Evolutionary conservation across 2,113 vertebrate genomes (phyloP).

Genomic region (Apistogramma diplotaenia): DNA sequence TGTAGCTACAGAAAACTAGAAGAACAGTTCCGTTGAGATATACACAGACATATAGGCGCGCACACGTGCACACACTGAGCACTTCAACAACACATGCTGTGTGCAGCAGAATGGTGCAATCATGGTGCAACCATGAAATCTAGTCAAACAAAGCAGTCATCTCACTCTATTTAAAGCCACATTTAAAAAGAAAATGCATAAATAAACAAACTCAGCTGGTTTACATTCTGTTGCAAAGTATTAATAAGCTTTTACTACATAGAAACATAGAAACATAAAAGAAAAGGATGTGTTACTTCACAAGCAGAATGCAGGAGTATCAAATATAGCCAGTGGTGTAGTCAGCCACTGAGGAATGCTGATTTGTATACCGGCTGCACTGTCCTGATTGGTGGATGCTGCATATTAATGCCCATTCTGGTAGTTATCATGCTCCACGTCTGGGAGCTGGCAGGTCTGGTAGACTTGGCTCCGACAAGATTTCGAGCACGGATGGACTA

Average conservation of each 20-base stretch:
- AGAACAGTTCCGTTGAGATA: background rate
- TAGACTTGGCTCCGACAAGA: constrained; percentile 26
- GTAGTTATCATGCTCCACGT: constrained; percentile 35
- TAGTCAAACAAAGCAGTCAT: background rate
- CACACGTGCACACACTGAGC: background rate
- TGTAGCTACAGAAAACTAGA: background rate
- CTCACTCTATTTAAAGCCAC: background rate
- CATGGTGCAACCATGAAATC: background rate
- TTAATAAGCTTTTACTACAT: background rate
- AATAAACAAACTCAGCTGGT: background rate
- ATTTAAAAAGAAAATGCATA: background rate
- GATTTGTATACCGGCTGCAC: constrained; percentile 28
- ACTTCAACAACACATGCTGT: background rate
- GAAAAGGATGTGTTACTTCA: background rate
- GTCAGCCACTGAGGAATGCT: background rate
- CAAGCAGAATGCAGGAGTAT: background rate
- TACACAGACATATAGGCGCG: background rate
- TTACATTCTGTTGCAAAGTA: background rate
- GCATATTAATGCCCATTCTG: constrained; percentile 39
- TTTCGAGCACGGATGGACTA: constrained; percentile 30
- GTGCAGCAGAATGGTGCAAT: background rate
- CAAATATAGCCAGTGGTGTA: background rate
- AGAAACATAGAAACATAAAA: background rate
- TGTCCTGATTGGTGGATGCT: constrained; percentile 31
- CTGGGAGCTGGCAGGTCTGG: constrained; percentile 40